These are phyloP conservation scores for Brachylomia viminalis DNA, from an alignment of 2,888 invertebrate species.

Conservation along the genomic window DNA sequence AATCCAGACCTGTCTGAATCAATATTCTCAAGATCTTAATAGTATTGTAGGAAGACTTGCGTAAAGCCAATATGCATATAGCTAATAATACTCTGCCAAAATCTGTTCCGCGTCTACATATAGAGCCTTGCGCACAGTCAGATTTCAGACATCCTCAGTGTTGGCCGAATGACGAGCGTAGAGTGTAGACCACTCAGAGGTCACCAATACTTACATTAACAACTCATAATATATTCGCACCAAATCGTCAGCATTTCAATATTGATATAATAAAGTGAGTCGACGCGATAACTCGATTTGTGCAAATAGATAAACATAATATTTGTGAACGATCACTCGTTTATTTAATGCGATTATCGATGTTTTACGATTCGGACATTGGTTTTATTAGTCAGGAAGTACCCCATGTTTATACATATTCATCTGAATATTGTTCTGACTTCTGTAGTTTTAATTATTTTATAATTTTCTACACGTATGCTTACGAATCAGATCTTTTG, in stretches of 20 bases:
- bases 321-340: conserved; percentile 63
- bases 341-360: conserved; percentile 28
- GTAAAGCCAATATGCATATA: conserved; percentile 33
- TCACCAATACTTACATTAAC: conserved; percentile 39
- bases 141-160: conserved; percentile 9
- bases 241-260: conserved; percentile 66
- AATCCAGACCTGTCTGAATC: conserved; percentile 34
- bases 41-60: conserved; percentile 40
- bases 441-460: neutral
- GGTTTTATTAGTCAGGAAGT: conserved; percentile 34
- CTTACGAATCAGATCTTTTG: neutral
- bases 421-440: conserved; percentile 9
- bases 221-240: conserved; percentile 52
- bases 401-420: neutral
- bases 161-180: neutral
- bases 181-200: conserved; percentile 22
- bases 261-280: conserved; percentile 74
- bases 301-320: conserved; percentile 69
- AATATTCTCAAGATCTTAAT: conserved; percentile 34
- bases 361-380: conserved; percentile 49
- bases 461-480: neutral
- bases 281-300: conserved; percentile 66
- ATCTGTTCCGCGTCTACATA: conserved; percentile 39
- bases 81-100: conserved; percentile 39
- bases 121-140: conserved; percentile 25